These are phyloP conservation scores for Acipenser transmontanus DNA, from an alignment of 2,797 vertebrate genomes.

Conservation along the genomic window DNA sequence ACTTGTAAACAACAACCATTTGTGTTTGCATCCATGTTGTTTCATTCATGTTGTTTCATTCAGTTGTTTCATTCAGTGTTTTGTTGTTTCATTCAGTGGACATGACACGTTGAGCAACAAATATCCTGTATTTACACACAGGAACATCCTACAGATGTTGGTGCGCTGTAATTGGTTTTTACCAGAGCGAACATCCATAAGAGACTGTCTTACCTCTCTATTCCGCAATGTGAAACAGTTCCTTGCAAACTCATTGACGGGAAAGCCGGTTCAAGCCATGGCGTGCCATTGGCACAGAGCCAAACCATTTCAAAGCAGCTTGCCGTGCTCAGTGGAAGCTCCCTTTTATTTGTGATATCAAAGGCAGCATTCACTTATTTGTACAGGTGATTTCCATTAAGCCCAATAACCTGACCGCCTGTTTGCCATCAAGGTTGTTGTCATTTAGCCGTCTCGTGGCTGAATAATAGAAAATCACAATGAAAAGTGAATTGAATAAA, in stretches of 20 bases:
- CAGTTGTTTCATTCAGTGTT: no score
- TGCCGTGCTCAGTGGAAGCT: constrained; percentile 51
- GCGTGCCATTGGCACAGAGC: constrained; percentile 52
- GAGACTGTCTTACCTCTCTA: no score
- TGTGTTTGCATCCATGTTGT: no score
- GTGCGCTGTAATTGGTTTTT: no score
- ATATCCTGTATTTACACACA: no score
- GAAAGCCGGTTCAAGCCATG: constrained; percentile 59
- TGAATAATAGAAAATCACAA: constrained; percentile 22
- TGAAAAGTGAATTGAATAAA: constrained; percentile 32
- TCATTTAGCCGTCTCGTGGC: constrained; percentile 20
- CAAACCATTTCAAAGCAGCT: constrained; percentile 50
- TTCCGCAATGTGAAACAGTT: neutral
- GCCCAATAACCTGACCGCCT: constrained; percentile 47
- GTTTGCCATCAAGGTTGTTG: constrained; percentile 39
- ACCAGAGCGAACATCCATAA: no score
- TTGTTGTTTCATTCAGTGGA: no score
- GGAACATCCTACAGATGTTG: no score
- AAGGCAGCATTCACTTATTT: constrained; percentile 58
- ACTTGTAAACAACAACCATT: no score
- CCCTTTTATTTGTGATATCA: constrained; percentile 56
- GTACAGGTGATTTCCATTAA: constrained; percentile 73
- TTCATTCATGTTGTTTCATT: no score
- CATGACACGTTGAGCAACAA: no score
- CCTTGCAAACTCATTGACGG: constrained; percentile 50